Evolutionary conservation across 2,888 invertebrate species (phyloP).

Genomic region (Drosophila engyochracea): DNA sequence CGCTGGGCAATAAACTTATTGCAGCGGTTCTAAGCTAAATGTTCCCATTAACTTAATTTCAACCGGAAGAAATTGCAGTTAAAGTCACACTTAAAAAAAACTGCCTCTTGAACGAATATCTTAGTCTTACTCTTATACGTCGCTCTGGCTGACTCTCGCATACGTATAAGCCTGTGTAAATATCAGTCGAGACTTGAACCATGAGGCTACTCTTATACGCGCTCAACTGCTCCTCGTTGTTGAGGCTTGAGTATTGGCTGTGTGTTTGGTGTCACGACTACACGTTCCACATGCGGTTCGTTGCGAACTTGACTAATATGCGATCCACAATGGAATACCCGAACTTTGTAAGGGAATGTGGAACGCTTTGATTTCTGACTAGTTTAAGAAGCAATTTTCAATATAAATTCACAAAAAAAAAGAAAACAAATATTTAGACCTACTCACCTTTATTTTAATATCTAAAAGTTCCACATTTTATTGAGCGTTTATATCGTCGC

Average conservation of each 20-base stretch:
- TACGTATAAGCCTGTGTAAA: not conserved
- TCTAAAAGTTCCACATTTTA: constrained; percentile 35
- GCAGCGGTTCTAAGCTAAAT: not conserved
- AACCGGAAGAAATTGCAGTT: constrained; percentile 5
- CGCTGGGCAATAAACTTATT: not conserved
- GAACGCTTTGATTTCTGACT: not conserved
- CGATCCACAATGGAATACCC: constrained; percentile 23
- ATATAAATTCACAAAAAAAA: not conserved
- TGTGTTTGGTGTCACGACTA: constrained; percentile 32
- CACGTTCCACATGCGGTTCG: constrained; percentile 20
- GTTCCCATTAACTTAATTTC: constrained; percentile 3
- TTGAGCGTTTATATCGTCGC: constrained; percentile 19
- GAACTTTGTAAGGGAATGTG: not conserved
- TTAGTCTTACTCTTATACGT: not conserved
- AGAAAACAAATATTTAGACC: not conserved
- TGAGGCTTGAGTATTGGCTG: constrained; percentile 8
- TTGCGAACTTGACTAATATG: constrained; percentile 21
- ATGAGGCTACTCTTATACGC: constrained; percentile 12
- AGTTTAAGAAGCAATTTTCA: not conserved
- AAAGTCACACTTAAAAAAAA: not conserved
- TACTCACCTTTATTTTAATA: constrained; percentile 39
- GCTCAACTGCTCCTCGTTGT: constrained; percentile 4
- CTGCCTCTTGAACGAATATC: not conserved
- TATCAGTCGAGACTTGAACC: constrained; percentile 47
- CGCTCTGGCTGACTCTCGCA: not conserved